Base-by-base conservation (phyloP, 2,113 vertebrate species). In the Odontesthes bonariensis region DNA sequence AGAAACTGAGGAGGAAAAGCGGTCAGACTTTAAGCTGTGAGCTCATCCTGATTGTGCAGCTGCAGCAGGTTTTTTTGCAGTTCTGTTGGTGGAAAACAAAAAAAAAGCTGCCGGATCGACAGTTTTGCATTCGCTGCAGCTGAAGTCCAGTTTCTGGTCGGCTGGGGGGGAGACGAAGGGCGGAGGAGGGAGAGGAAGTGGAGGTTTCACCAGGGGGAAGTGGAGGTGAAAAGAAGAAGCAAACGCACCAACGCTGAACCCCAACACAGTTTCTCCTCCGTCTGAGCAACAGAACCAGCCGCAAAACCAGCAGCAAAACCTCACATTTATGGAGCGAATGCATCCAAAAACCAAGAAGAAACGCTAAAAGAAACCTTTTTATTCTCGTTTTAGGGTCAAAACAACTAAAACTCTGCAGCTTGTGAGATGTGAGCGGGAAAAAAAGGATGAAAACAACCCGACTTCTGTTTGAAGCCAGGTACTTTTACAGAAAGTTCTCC, bases 31-130 rank as follows among this genome's bases (percentile, higher is more conserved):
- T 31, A 69, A 10, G 53, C 0, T 14, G 74, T 23, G 2, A 54
- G 64, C 44, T 10, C 27, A 42, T 46, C 62, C 51, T 19, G 4
- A 40, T 58, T 5, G 2, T 75, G 77, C 86, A 46, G 66, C 20
- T 14, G 47, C 58, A 67, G 81, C 75, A 55, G 27, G 1, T 27
- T 27, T 38, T 79, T 81, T 4, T 54, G 16, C 10, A 19, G 8
- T 9, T 13, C 5, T 44, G 63, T 57, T 2, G 57, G 57, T 19
- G 51, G 20, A 40, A 17, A 6, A 66, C 27, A 52, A 64, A 49
- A 60, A 68, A 51, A 38, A 77, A 79, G 56, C 27, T 55, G 79
- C 57, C 8, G 40, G 1, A 55, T 81, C 79, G 3, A 60, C 82
- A 58, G 47, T 77, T 84, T 86, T n/a, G 19, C 14, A 10, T 61